Base-by-base conservation (phyloP, 2,888 invertebrate genomes). In the Diploptera punctata region DNA sequence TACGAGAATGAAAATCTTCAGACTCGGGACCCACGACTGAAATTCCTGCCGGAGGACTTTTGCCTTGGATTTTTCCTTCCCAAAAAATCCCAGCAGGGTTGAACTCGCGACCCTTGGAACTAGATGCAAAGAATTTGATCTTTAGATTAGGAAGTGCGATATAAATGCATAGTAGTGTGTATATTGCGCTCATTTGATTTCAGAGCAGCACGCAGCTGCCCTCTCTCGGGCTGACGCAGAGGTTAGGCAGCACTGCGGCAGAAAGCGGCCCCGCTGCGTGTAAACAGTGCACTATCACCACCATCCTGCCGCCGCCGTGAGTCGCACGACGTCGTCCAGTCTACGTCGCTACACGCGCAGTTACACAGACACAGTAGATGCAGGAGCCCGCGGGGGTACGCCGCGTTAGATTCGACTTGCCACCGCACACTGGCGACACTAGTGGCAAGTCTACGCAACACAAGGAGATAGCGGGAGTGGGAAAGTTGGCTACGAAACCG, bases 401-500 rank as follows among this genome's bases (percentile, higher is more conserved):
- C 10, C 73, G 70, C 65, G 75, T 73, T 61, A 62, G 72, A 24
- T 74, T 74, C 73, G 72, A 72, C 52, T 47, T 74, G 13, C 74
- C 74, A 13, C 70, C 67, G 21, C 33, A 65, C 69, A 33, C 65
- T 62, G 68, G 69, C 67, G 57, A 65, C 47, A 10, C 70, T 7
- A 54, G 70, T 65, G 74, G 71, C 38, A 69, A 57, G 26, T 57
- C 61, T 19, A 54, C 69, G 52, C 73, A 62, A 21, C 60, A 44
- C 18, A 19, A 31, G 9, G 49, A 65, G 31, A 71, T 73, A 68
- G 73, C 73, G 73, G 74, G 73, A 69, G 75, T 74, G 19, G 73
- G n/a, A 73, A 67, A 74, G 73, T 49, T 74, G 74, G 75, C 71
- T 73, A 5, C 71, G 74, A 62, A 73, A 72, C 67, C 73, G 75